These are phyloP conservation scores for Dexiosoma caninum DNA, from an alignment of 2,888 invertebrate species.

Conservation along the genomic window DNA sequence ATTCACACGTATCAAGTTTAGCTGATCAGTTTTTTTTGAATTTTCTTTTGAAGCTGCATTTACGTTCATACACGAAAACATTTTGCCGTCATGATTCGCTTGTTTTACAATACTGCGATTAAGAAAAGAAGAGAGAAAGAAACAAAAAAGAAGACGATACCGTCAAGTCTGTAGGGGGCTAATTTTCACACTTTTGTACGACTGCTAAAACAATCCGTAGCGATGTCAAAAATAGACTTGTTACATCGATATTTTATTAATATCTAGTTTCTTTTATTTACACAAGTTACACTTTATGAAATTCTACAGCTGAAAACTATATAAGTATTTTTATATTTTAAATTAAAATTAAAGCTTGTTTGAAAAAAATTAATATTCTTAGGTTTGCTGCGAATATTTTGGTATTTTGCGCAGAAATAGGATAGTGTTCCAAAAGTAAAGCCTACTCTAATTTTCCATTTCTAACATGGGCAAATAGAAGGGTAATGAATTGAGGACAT, in stretches of 20 bases:
- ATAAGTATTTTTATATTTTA: neutral
- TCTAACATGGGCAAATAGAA: slow-evolving; percentile 77
- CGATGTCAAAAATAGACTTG: too few relatives aligned
- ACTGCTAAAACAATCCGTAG: too few relatives aligned
- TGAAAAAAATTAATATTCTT: neutral
- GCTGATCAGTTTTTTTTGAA: too few relatives aligned
- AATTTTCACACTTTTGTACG: too few relatives aligned
- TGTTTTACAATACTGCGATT: too few relatives aligned
- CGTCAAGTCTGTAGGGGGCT: too few relatives aligned
- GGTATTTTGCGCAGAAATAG: neutral
- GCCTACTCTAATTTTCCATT: slow-evolving; percentile 67
- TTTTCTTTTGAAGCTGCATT: too few relatives aligned
- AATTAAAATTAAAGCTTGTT: slow-evolving; percentile 42
- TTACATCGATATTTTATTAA: neutral
- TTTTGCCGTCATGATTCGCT: too few relatives aligned
- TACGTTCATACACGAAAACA: too few relatives aligned
- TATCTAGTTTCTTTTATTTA: slow-evolving; percentile 51
- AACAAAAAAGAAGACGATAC: too few relatives aligned
- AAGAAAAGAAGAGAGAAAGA: too few relatives aligned
- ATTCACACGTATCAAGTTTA: too few relatives aligned
- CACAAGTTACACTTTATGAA: slow-evolving; percentile 31
- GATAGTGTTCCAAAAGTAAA: neutral
- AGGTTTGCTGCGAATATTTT: neutral
- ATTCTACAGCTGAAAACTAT: slow-evolving; percentile 9
- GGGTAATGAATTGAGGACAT: slow-evolving; percentile 71